Conservation (phyloP, 37 sponge, comb jelly and placozoan genomes). For the Diacarnus erythraeanus region DNA sequence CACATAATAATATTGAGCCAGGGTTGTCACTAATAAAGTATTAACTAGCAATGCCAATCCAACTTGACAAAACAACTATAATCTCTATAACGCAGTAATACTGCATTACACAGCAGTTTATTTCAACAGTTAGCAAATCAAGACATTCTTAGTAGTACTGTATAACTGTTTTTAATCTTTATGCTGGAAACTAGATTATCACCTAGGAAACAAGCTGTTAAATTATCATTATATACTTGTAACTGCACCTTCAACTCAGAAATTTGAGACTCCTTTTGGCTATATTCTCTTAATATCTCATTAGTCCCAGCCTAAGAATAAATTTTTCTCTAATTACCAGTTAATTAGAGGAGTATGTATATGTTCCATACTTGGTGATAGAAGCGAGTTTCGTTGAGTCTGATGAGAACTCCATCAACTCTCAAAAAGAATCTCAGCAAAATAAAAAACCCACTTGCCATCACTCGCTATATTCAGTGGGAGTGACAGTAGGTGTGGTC, state of each 20-base stretch:
- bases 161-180: no score
- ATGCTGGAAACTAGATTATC: no score
- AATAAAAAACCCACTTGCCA: slow-evolving; percentile 89
- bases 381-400: slow-evolving; percentile 86
- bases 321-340: neutral
- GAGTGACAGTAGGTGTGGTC: neutral
- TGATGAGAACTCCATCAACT: slow-evolving; percentile 87
- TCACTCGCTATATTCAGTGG: slow-evolving; percentile 59
- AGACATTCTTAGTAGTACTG: no score
- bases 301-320: slow-evolving; percentile 61
- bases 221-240: neutral
- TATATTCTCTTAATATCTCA: slow-evolving; percentile 76
- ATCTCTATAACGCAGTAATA: no score
- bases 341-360: neutral
- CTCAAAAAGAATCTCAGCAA: slow-evolving; percentile 85
- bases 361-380: slow-evolving; percentile 63
- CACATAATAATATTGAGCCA: no score
- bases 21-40: no score
- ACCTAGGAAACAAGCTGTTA: neutral
- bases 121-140: no score
- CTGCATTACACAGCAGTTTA: no score
- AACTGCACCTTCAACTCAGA: slow-evolving; percentile 34
- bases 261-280: slow-evolving; percentile 56
- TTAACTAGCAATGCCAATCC: no score
- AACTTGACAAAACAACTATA: no score